These are phyloP conservation scores for Chlorops oryzae DNA, from an alignment of 1,140 invertebrate species.

Conservation along the genomic window DNA sequence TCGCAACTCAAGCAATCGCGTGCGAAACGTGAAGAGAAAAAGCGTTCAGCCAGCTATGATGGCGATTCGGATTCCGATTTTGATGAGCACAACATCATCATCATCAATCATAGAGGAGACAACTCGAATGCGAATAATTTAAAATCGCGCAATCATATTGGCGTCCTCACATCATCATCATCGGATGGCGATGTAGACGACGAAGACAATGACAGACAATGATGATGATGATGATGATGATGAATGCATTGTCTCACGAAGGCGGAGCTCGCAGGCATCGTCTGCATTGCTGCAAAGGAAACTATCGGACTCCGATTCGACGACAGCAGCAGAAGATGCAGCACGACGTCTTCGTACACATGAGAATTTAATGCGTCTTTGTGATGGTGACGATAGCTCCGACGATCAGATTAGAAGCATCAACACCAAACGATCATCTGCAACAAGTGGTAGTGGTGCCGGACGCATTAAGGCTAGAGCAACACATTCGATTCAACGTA, in stretches of 20 bases:
- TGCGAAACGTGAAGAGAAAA: constrained; percentile 77
- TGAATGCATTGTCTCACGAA: neutral
- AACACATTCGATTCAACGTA: constrained; percentile 53
- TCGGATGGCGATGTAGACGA: constrained; percentile 27
- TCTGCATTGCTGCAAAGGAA: constrained; percentile 20
- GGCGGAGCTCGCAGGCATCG: constrained; percentile 14
- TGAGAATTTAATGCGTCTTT: constrained; percentile 33
- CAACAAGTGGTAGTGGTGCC: constrained; percentile 42
- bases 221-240: neutral
- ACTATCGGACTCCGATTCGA: constrained; percentile 35
- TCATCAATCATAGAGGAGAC: neutral
- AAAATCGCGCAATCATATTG: constrained; percentile 21
- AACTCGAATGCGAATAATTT: too few species aligned
- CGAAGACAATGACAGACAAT: too few species aligned
- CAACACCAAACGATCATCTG: constrained; percentile 13
- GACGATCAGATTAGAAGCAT: constrained; percentile 38
- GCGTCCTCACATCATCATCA: constrained; percentile 23
- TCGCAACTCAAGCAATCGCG: constrained; percentile 80
- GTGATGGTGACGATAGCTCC: constrained; percentile 45
- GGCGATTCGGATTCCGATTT: constrained; percentile 71
- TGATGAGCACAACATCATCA: constrained; percentile 46
- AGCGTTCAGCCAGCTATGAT: constrained; percentile 78
- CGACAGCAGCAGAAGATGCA: constrained; percentile 12
- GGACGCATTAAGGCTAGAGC: constrained; percentile 50
- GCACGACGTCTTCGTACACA: constrained; percentile 27